Evolutionary conservation across 1,140 invertebrate species (phyloP), one percentile per base, ranked within the genome.

Genomic region (Chironomus striatipennis): DNA sequence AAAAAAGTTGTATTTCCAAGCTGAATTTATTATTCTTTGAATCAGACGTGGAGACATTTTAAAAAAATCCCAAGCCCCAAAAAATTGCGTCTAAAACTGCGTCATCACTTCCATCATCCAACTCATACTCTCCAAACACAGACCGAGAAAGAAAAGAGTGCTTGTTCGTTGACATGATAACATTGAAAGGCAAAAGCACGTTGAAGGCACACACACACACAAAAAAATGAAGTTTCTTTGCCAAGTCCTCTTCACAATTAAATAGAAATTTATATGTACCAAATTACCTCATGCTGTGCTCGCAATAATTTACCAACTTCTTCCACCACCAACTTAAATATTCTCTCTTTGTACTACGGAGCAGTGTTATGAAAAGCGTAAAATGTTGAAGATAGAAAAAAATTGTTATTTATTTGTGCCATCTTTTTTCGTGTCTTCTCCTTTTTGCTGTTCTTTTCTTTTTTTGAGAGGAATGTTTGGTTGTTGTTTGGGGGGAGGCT

Each of bases 241-340:
- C 12, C 47, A 70, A 70, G 65, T 70, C 65, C 65, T 70, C 20
- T 70, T 21, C 17, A 70, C 65, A 70, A 70, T 70, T 70, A 70
- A 70, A 70, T 70, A 21, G 20, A 70, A 70, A 70, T 70, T 70
- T 70, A 70, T 70, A 21, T 70, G 17, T 70, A 21, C 65, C 65
- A 70, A 70, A 70, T 70, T 20, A 70, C 65, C 65, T 70, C 65
- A 20, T 70, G 20, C 20, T 70, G 65, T 70, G 65, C 20, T 18
- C 65, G 65, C 17, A 70, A 70, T 70, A 70, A 70, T 70, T 70
- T 70, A 70, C 17, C 65, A 70, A 70, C 65, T 70, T 70, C 65
- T 20, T 70, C 20, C n/a, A 18, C 65, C 47, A n/a, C 47, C 47
- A 57, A 5, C 12, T 57, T n/a, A 57, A n/a, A 57, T n/a, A 57